Conservation (phyloP, 2,888 invertebrate genomes). For the Aphodius granarius region DNA sequence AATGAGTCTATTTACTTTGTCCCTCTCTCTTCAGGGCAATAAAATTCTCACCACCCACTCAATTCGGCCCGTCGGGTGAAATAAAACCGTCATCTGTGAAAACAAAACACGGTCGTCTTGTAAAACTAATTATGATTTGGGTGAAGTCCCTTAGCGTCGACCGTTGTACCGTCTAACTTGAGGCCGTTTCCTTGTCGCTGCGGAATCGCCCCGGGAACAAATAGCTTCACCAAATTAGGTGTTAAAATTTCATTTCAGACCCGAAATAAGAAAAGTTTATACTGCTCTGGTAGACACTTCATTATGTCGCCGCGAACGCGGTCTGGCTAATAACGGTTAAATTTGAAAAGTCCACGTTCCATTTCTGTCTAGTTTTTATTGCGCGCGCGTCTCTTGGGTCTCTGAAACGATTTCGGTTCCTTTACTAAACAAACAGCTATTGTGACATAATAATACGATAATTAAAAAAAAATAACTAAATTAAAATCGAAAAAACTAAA, state of each 20-base stretch:
- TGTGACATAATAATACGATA: too few species aligned
- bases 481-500: too few species aligned
- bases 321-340: conserved; percentile 30
- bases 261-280: conserved; percentile 54
- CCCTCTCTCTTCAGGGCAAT: conserved; percentile 26
- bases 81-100: conserved; percentile 40
- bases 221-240: conserved; percentile 45
- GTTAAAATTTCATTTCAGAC: conserved; percentile 48
- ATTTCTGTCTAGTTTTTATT: conserved; percentile 26
- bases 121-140: conserved; percentile 42
- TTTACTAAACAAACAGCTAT: too few species aligned
- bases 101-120: conserved; percentile 38
- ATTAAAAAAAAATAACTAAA: too few species aligned
- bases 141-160: conserved; percentile 33
- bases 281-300: conserved; percentile 48
- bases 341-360: conserved; percentile 32
- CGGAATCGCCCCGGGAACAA: conserved; percentile 31
- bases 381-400: neutral
- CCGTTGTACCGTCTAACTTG: neutral
- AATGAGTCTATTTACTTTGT: conserved; percentile 21
- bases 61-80: conserved; percentile 12
- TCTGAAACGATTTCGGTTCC: neutral
- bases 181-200: neutral
- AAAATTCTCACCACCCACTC: conserved; percentile 35
- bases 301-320: conserved; percentile 43